Evolutionary conservation across 2,888 invertebrate genomes (phyloP), one percentile per base, ranked within the genome.

Genomic region (Didymodactylos carnosus): DNA sequence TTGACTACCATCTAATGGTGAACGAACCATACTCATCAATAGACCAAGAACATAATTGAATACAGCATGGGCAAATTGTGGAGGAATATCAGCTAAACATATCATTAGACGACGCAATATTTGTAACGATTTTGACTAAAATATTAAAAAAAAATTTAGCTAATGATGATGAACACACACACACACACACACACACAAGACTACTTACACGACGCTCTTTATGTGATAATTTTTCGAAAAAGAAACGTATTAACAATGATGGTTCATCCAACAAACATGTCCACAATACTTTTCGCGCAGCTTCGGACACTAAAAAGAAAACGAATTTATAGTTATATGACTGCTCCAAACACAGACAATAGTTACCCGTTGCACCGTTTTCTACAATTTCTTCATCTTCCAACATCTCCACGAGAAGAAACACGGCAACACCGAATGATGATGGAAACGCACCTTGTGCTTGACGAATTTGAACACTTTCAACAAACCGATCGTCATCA

Each of bases 201-300:
- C 10, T 16, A 8, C 35, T 19, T 62, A 62, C 62, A 35, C 62
- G 62, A n/a, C 35, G 62, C 25, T 74, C 74, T 72, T 74, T 74
- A n/a, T 69, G 53, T 25, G 74, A 62, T 6, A 99, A 84, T 51
- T 94, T 88, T 82, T 99, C 98, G 53, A 98, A 86, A 69, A 98
- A 92, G 81, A 95, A 94, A 16, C 95, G 88, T 49, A 99, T 86
- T 83, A 97, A 99, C 1, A 99, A 84, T 0, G 94, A 91, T 0
- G 95, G 92, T 80, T 99, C 98, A 85, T 98, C 98, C 0, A 97
- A 95, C 69, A 99, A 86, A 81, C 97, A 98, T 77, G 90, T 90
- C 97, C 97, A 97, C 78, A 97, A 92, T 0, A 94, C 92, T 88
- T 91, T 92, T 83, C 93, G 93, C 73, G 97, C 93, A 2, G 94